Evolutionary conservation across 2,113 vertebrate species (phyloP), one percentile per base, ranked within the genome.

Genomic region (Lutjanus erythropterus): DNA sequence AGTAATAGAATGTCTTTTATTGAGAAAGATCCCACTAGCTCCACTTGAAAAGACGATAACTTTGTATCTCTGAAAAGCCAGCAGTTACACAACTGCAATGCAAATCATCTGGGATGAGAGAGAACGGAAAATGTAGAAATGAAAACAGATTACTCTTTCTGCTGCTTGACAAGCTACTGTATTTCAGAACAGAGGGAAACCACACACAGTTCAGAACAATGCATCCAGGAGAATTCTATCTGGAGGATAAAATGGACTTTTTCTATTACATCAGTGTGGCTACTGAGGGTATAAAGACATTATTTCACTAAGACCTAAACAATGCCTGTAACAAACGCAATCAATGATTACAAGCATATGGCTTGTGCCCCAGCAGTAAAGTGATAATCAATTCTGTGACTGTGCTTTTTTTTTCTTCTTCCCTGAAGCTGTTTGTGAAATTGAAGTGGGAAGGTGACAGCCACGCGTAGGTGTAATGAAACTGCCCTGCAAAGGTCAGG

Each of bases 321-420:
- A 47, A 42, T 25, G 49, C 50, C 69, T 75, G 58, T 35, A 77
- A 86, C 85, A 87, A 88, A 85, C 77, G 75, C 60, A 70, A 72
- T 85, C 77, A 81, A 49, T 84, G 56, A 87, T 80, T 85, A 70
- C 66, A 74, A 92, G 83, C 64, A 61, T 74, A 79, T 56, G 79
- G 64, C 69, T 80, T 39, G 46, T 35, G 60, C 68, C 64, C 39
- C 39, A n/a, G 61, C 64, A 66, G 81, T 65, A 35, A 88, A 83
- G 69, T 78, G 56, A 82, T 88, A 74, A 88, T 88, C 81, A 90
- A 80, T 91, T 88, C 75, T 77, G 52, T 29, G 42, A 49, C 42
- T 47, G 44, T 1, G 7, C 16, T 25, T 53, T 14, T 62, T 44
- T 23, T 61, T 42, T 76, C 58, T 37, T 33, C 39, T 58, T 52